phyloP scores from a whole-genome alignment of 23 tunicate genomes.

The Aplidium turbinatum region DNA sequence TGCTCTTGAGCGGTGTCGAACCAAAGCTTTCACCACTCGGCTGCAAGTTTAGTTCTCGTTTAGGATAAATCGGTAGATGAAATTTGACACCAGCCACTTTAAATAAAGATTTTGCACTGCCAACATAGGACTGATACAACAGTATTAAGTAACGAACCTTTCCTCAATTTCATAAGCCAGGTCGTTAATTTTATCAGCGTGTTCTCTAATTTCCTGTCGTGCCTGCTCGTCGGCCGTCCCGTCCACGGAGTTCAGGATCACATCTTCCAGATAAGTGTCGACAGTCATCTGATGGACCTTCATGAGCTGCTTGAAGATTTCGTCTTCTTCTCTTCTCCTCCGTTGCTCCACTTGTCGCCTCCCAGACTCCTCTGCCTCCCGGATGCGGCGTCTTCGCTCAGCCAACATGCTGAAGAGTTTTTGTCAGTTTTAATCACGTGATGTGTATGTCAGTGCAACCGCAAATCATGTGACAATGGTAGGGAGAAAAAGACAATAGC shows the following conservation, averaged over 20 bases:
- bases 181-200: constrained; percentile 84
- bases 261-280: constrained; percentile 92
- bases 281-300: constrained; percentile 85
- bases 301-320: constrained; percentile 87
- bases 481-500: too few relatives aligned
- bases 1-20: too few relatives aligned
- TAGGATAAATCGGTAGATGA: too few relatives aligned
- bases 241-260: constrained; percentile 63
- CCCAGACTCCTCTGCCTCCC: constrained; percentile 98
- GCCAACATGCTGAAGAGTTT: constrained; percentile 78
- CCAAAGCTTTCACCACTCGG: too few relatives aligned
- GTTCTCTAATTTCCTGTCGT: constrained; percentile 67
- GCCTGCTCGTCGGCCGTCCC: constrained; percentile 95
- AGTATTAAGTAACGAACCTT: too few relatives aligned
- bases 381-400: constrained; percentile 83
- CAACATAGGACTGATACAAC: too few relatives aligned
- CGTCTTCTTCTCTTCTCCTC: constrained; percentile 96
- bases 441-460: too few relatives aligned
- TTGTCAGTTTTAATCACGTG: neutral
- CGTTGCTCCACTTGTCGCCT: constrained; percentile 94
- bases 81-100: too few relatives aligned
- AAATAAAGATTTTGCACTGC: too few relatives aligned
- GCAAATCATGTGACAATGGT: too few relatives aligned
- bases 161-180: constrained; percentile 91
- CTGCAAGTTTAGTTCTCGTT: too few relatives aligned